phyloP scores from a whole-genome alignment of 2,797 vertebrate species.

The Ptychadena robeensis region DNA sequence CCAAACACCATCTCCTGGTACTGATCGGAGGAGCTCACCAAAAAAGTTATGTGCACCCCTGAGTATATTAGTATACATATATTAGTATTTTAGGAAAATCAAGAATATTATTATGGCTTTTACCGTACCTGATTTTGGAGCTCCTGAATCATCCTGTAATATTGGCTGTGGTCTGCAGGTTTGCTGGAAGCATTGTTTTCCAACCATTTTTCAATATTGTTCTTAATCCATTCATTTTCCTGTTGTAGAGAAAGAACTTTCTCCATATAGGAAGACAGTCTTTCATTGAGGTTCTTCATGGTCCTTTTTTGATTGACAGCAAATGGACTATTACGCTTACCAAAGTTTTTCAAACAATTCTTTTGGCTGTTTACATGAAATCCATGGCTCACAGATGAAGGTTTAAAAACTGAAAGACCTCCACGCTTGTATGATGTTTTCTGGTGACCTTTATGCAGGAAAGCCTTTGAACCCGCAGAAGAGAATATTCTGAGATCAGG shows the following conservation, averaged over 20 bases:
- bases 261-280: slow-evolving; percentile 83
- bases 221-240: slow-evolving; percentile 74
- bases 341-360: background rate
- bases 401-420: background rate
- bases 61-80: no score
- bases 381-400: background rate
- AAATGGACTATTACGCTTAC: slow-evolving; percentile 62
- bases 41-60: no score
- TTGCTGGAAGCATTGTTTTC: slow-evolving; percentile 78
- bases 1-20: no score
- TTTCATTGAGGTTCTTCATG: slow-evolving; percentile 87
- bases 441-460: background rate
- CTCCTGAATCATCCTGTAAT: slow-evolving; percentile 36
- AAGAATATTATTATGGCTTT: background rate
- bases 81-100: background rate
- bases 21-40: no score
- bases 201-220: slow-evolving; percentile 76
- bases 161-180: slow-evolving; percentile 76
- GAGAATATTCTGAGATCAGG: background rate
- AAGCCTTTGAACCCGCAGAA: background rate
- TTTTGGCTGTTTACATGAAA: background rate
- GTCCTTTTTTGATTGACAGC: slow-evolving; percentile 82
- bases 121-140: slow-evolving; percentile 32
- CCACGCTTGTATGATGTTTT: background rate
- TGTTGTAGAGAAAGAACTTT: slow-evolving; percentile 83